Percentiles rank a stretch among this genome's conserved stretches.
These are phyloP conservation scores for Octodon degus DNA, from an alignment of 2,113 vertebrate genomes.

Conservation along the genomic window DNA sequence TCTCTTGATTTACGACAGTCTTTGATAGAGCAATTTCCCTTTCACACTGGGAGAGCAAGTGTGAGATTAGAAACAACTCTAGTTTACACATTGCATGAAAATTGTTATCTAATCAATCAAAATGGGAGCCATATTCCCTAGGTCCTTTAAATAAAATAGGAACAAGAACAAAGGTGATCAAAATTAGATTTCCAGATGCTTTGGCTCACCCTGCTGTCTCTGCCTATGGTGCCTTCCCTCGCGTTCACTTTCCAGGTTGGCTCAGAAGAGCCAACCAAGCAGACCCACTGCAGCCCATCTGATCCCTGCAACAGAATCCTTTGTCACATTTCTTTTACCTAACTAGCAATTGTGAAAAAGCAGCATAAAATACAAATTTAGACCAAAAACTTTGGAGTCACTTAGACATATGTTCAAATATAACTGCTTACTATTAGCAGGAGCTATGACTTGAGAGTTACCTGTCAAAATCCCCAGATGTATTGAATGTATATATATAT, in stretches of 20 bases:
- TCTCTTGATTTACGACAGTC: not conserved
- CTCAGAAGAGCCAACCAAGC: not conserved
- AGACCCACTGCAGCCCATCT: not conserved
- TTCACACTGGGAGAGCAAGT: not conserved
- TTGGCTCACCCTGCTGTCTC: not conserved
- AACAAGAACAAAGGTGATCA: not conserved
- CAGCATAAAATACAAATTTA: not conserved
- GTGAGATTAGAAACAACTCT: not conserved
- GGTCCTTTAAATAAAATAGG: not conserved
- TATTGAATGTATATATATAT: not conserved
- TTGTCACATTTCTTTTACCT: too few relatives aligned
- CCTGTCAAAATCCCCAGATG: not conserved
- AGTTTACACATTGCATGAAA: not conserved
- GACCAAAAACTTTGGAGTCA: not conserved
- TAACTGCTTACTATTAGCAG: not conserved
- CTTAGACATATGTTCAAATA: not conserved
- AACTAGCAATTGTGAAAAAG: not conserved
- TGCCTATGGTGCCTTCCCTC: not conserved
- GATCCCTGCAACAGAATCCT: not conserved
- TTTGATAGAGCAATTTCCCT: not conserved
- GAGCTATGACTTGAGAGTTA: not conserved
- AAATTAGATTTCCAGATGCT: not conserved
- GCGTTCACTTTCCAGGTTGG: not conserved
- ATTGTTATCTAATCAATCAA: not conserved
- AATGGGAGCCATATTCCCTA: not conserved